Evolutionary conservation across 1,140 invertebrate species (phyloP).

Genomic region (Drosophila obscura): DNA sequence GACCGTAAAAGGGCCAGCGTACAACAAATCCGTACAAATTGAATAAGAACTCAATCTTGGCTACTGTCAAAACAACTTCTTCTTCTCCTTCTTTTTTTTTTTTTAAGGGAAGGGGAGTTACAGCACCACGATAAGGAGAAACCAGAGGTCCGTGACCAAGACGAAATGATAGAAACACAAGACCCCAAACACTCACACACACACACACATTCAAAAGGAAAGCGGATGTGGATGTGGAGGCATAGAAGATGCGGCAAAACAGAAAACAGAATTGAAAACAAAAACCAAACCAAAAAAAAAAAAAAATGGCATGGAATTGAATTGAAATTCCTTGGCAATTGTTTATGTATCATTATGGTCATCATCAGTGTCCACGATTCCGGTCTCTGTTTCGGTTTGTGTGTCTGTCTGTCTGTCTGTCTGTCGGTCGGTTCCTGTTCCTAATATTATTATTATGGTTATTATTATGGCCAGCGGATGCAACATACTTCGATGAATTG

Average conservation of each 20-base stretch:
- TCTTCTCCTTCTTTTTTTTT: conserved; percentile 2
- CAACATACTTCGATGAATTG: conserved; percentile 13
- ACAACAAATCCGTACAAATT: conserved; percentile 77
- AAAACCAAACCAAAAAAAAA: conserved; percentile 6
- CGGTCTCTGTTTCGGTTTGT: conserved; percentile 7
- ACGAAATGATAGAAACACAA: conserved; percentile 55
- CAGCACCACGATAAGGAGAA: background rate
- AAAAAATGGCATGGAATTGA: conserved; percentile 56
- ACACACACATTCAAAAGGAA: background rate
- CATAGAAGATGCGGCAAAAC: conserved; percentile 23
- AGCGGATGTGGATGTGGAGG: background rate
- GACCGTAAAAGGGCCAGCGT: conserved; percentile 40
- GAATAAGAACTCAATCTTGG: conserved; percentile 82
- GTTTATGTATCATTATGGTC: conserved; percentile 81
- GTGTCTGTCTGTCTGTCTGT: background rate
- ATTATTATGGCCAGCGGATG: conserved; percentile 27
- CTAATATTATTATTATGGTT: conserved; percentile 37
- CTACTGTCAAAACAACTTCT: conserved; percentile 77
- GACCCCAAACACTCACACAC: background rate
- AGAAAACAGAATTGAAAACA: conserved; percentile 18
- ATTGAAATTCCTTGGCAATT: conserved; percentile 78
- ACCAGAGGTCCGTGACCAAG: conserved; percentile 28
- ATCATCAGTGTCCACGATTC: conserved; percentile 62
- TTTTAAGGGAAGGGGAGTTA: too few relatives aligned
- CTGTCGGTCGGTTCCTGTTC: conserved; percentile 14